These are phyloP conservation scores for Heliconius sara DNA, from an alignment of 2,888 invertebrate species.

Conservation along the genomic window DNA sequence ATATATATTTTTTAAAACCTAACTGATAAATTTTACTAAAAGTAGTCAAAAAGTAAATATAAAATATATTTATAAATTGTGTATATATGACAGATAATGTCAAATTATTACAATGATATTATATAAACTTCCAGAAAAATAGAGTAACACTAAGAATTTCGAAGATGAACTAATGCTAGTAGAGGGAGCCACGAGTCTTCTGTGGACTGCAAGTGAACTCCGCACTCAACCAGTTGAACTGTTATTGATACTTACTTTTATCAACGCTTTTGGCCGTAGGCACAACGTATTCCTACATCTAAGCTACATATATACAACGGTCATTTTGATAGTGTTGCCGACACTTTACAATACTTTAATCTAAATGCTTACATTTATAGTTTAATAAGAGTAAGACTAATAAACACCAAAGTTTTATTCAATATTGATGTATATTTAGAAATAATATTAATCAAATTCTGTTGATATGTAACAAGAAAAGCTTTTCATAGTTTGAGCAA, in stretches of 20 bases:
- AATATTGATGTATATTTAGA: too few relatives aligned
- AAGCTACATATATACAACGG: slow-evolving; percentile 20
- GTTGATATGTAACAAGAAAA: background rate
- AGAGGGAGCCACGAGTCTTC: slow-evolving; percentile 7
- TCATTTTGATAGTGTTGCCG: slow-evolving; percentile 1
- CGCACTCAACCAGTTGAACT: background rate
- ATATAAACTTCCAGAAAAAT: background rate
- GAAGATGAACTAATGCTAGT: background rate
- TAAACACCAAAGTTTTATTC: too few relatives aligned
- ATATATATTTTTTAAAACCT: background rate
- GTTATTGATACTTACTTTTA: background rate
- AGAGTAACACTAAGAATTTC: background rate
- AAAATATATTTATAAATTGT: background rate
- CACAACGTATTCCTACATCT: background rate
- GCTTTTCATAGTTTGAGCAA: background rate
- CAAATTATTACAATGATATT: background rate
- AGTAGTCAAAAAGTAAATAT: background rate
- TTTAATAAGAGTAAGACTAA: too few relatives aligned
- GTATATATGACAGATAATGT: background rate
- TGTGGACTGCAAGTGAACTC: slow-evolving; percentile 3
- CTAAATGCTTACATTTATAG: background rate
- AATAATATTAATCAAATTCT: background rate
- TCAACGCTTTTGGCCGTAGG: slow-evolving; percentile 5
- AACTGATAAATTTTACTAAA: background rate
- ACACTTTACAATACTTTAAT: slow-evolving; percentile 6